Percentiles rank a stretch among this genome's conserved stretches.
These are phyloP conservation scores for Urocitellus parryii DNA, from an alignment of 2,113 vertebrate genomes.

Conservation along the genomic window DNA sequence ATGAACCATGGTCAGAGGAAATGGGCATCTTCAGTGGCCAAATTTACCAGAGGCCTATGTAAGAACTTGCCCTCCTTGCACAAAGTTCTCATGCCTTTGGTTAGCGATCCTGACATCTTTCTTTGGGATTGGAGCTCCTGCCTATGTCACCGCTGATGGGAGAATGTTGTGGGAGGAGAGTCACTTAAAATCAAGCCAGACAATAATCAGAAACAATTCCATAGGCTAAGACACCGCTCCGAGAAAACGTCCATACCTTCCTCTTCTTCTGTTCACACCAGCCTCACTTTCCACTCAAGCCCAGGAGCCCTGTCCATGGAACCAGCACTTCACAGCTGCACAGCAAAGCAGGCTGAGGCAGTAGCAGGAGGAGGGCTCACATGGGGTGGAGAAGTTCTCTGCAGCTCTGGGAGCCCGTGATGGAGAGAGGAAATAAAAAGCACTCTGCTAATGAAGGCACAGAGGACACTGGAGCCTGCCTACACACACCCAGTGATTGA, in stretches of 20 bases:
- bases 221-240: not conserved
- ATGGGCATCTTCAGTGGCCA: too few relatives aligned
- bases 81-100: not conserved
- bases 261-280: not conserved
- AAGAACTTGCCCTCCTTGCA: not conserved
- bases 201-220: not conserved
- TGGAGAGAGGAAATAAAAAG: not conserved
- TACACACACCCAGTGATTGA: not conserved
- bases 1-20: not conserved
- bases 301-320: not conserved
- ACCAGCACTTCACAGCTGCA: not conserved
- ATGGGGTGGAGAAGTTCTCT: not conserved
- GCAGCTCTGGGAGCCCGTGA: not conserved
- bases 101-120: accelerated
- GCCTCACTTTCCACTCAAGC: not conserved
- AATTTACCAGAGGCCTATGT: too few relatives aligned
- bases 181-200: not conserved
- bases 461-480: not conserved
- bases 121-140: not conserved
- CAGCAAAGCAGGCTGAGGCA: not conserved
- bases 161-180: not conserved
- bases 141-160: not conserved
- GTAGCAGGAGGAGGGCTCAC: accelerated
- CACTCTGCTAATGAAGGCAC: not conserved
- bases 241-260: not conserved